Evolutionary conservation across 2,888 invertebrate species (phyloP), one percentile per base, ranked within the genome.

Genomic region (Itoplectis maculator): DNA sequence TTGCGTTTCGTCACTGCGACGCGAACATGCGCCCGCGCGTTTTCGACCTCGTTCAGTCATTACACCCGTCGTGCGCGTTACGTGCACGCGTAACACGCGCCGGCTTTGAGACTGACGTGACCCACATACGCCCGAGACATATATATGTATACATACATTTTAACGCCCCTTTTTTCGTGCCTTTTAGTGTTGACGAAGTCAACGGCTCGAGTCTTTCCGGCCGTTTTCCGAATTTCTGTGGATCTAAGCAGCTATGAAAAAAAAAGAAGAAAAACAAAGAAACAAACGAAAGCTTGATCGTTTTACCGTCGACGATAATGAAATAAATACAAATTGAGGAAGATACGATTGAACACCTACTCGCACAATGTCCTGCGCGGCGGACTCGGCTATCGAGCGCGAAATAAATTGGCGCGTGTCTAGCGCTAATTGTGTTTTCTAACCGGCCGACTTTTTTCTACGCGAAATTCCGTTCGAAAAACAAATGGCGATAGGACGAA

Each of bases 181-280:
- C n/a, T 63, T 51, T 69, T 42, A n/a, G 35, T 37, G 49, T 40
- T 77, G 68, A 69, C 70, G 77, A 78, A 49, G 70, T 70, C 63
- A 63, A 69, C 77, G 69, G 63, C 35, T 70, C 70, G 69, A 69
- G 23, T 69, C 69, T 68, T 45, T 68, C 18, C 37, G 51, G 61
- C 66, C 61, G 72, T 81, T 77, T 68, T 54, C 66, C 63, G 68
- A 77, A 81, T 78, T 76, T 68, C 42, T 63, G 54, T 73, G 81
- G 40, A 77, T 68, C 51, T 69, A 35, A 68, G 68, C 29, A 47
- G 49, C 45, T 3, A 29, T 29, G 29, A 29, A 29, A 29, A 29
- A 29, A 29, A 29, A 29, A 29, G 5, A 29, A 29, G 5, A 29
- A 54, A 72, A 35, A 74, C n/a, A n/a, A n/a, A n/a, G n/a, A 61